Percentiles rank a stretch among this genome's conserved stretches.
phyloP scores from a whole-genome alignment of 1,140 invertebrate species.

The Drosophila melanica region DNA sequence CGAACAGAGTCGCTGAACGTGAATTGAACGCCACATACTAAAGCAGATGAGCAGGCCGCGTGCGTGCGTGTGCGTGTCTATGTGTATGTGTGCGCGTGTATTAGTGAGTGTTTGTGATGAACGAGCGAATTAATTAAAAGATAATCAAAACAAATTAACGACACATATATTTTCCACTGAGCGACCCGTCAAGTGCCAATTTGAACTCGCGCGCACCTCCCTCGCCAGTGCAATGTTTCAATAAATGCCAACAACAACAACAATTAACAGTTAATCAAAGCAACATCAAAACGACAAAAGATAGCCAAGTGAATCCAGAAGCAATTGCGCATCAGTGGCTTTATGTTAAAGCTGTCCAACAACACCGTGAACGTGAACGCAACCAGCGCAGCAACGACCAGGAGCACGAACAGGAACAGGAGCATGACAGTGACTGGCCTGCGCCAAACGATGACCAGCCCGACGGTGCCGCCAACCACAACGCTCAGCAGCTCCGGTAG shows the following conservation, averaged over 20 bases:
- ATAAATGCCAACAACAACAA: constrained; percentile 21
- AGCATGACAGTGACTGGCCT: constrained; percentile 84
- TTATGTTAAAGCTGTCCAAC: constrained; percentile 75
- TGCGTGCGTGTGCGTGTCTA: constrained; percentile 33
- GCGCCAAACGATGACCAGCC: constrained; percentile 84
- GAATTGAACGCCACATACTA: constrained; percentile 20
- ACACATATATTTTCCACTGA: constrained; percentile 45
- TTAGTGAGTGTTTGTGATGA: constrained; percentile 52
- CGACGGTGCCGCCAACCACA: constrained; percentile 83
- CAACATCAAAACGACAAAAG: background rate
- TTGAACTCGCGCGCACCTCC: constrained; percentile 29
- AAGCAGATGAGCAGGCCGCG: constrained; percentile 41
- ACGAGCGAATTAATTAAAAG: constrained; percentile 78
- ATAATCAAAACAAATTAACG: constrained; percentile 78
- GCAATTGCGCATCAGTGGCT: constrained; percentile 38
- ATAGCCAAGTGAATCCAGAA: constrained; percentile 12
- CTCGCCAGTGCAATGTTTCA: constrained; percentile 52
- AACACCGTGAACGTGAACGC: constrained; percentile 28
- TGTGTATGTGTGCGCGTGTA: constrained; percentile 38
- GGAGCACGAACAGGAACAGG: constrained; percentile 47
- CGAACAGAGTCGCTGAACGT: constrained; percentile 39
- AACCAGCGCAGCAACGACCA: constrained; percentile 41
- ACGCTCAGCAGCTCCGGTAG: constrained; percentile 49
- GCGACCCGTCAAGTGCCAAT: constrained; percentile 37
- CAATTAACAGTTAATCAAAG: constrained; percentile 24